Base-by-base conservation (phyloP, 1,140 invertebrate species). In the Lepidostoma basale region DNA sequence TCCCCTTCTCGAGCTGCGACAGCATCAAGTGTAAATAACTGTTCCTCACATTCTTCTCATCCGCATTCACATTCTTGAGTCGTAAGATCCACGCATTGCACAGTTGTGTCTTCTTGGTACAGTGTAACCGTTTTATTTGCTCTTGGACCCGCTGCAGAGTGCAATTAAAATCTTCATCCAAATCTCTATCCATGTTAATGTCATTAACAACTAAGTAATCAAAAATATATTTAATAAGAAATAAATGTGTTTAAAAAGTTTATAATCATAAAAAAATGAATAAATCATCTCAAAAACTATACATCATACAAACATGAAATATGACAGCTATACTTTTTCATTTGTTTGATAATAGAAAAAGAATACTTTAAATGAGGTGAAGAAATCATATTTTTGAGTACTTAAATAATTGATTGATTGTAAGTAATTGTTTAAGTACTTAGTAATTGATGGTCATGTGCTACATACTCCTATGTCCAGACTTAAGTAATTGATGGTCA, bases 281-380 rank as follows among this genome's bases (percentile, higher is more conserved):
- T 3, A 39, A 40, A 59, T 23, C 54, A 59, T 59, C 23, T 59
- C 33, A 39, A 59, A 59, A 59, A 59, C 36, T 59, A 59, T 33
- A 59, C 33, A 59, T 40, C 18, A 18, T 59, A 39, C 5, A 59
- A 59, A 59, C 20, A 59, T 20, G n/a, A 9, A 23, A 22, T 23
- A 59, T 59, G 54, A 59, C 54, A 59, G 54, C 33, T 39, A 23
- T 4, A 39, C 9, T 12, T 59, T 28, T 26, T 54, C 49, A 30
- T 54, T 54, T 54, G 49, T 54, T 23, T 54, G 26, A 9, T 3
- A 1, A 36, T 2, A 36, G 33, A 36, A 36, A 12, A 12, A 9
- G 10, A 36, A 36, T 36, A 6, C 5, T 36, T 36, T n/a, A n/a
- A n/a, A n/a, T n/a, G n/a, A n/a, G n/a, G n/a, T n/a, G n/a, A n/a